phyloP scores from a whole-genome alignment of 1,140 invertebrate genomes.

The Pseudomyrmex pallidus region DNA sequence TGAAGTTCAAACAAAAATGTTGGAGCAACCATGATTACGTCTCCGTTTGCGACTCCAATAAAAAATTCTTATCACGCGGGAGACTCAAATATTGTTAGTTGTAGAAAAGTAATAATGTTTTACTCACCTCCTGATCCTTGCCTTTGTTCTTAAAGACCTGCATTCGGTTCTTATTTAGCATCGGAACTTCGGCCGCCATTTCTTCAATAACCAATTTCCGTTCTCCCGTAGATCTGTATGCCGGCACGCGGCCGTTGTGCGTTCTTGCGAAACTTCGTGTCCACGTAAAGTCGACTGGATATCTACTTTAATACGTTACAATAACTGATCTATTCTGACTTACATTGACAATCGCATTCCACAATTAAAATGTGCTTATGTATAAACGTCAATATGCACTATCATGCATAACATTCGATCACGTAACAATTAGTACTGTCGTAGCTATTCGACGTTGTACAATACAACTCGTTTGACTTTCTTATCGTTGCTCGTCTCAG shows the following conservation, averaged over 20 bases:
- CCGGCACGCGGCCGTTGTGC: slow-evolving; percentile 65
- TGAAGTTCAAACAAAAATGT: not conserved
- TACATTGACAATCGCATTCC: slow-evolving; percentile 79
- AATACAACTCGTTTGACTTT: too few species aligned
- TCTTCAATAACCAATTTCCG: slow-evolving; percentile 86
- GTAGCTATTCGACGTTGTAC: slow-evolving; percentile 50
- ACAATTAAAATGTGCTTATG: slow-evolving; percentile 41
- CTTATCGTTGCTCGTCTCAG: too few species aligned
- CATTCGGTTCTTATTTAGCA: slow-evolving; percentile 92
- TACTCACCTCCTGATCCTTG: slow-evolving; percentile 97
- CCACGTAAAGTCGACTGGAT: slow-evolving; percentile 16
- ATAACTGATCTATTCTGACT: slow-evolving; percentile 58
- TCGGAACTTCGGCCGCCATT: slow-evolving; percentile 89
- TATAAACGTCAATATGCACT: slow-evolving; percentile 75
- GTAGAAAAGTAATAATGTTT: slow-evolving; percentile 55
- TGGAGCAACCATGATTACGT: too few species aligned
- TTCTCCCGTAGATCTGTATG: slow-evolving; percentile 66
- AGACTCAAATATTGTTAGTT: not conserved
- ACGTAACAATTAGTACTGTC: slow-evolving; percentile 32
- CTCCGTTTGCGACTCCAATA: slow-evolving; percentile 19
- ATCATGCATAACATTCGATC: slow-evolving; percentile 74
- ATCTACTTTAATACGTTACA: not conserved
- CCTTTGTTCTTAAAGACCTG: slow-evolving; percentile 98
- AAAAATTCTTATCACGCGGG: slow-evolving; percentile 12
- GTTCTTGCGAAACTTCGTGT: slow-evolving; percentile 50